Percentiles rank a stretch among this genome's conserved stretches.
Evolutionary conservation across 2,888 invertebrate genomes (phyloP).

Genomic region (Parapristionchus giblindavisi): DNA sequence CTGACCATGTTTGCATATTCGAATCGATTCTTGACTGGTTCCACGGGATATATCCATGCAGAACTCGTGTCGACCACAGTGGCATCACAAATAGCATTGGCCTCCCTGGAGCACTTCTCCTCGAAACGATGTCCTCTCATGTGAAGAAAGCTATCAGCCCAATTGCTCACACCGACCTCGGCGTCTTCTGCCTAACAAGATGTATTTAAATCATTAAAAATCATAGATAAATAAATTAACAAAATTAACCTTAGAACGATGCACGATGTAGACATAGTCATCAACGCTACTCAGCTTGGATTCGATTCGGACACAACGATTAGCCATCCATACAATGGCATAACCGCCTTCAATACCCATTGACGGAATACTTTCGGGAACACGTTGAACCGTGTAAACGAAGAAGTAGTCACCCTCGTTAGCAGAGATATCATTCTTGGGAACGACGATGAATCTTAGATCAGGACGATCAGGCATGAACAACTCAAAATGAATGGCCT

Average conservation of each 20-base stretch:
- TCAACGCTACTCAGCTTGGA: too few species aligned
- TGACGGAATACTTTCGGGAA: too few species aligned
- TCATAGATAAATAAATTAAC: not conserved
- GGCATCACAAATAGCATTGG: conserved; percentile 9
- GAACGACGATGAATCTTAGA: conserved; percentile 18
- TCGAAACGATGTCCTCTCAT: not conserved
- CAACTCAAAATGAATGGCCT: conserved; percentile 24
- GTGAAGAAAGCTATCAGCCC: not conserved
- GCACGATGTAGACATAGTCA: too few species aligned
- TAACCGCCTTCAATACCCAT: too few species aligned
- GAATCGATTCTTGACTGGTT: not conserved
- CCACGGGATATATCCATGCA: conserved; percentile 30
- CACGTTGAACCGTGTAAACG: too few species aligned
- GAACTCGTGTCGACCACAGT: not conserved
- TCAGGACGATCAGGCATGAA: conserved; percentile 31
- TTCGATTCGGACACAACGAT: too few species aligned
- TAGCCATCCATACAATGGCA: too few species aligned
- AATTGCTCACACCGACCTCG: not conserved
- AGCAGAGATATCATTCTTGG: not conserved
- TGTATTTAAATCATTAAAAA: not conserved
- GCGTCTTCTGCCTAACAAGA: not conserved
- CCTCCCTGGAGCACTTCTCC: too few species aligned
- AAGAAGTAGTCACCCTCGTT: conserved; percentile 18
- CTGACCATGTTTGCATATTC: not conserved
- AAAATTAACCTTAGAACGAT: too few species aligned